Conservation (phyloP, 2,113 vertebrate species). For the Lota lota region DNA sequence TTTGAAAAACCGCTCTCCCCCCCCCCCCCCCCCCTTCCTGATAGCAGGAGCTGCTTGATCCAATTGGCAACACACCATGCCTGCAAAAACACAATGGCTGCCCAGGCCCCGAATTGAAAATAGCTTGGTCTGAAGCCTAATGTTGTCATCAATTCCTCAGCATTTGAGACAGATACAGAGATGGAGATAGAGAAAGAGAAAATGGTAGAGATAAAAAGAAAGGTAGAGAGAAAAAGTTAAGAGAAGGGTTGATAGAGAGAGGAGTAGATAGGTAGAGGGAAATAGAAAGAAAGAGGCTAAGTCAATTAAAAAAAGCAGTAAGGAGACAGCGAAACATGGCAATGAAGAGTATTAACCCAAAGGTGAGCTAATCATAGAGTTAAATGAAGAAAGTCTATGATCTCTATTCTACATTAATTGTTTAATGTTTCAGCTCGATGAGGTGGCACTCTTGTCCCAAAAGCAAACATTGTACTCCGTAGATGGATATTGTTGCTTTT, state of each 20-base stretch:
- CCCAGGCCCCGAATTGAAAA: neutral
- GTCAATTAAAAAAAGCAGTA: too few relatives aligned
- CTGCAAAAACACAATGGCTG: neutral
- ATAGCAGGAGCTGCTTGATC: neutral
- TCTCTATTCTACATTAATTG: neutral
- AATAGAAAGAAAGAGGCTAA: too few relatives aligned
- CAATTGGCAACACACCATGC: neutral
- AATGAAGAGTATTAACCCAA: neutral
- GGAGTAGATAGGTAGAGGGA: too few relatives aligned
- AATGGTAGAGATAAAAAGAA: too few relatives aligned
- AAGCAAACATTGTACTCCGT: too few relatives aligned
- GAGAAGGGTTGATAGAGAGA: too few relatives aligned
- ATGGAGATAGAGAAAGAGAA: too few relatives aligned
- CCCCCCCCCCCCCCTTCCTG: neutral
- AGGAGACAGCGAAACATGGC: neutral
- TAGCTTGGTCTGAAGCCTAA: neutral
- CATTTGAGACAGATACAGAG: neutral
- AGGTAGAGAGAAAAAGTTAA: too few relatives aligned
- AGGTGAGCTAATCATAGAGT: conserved; percentile 1
- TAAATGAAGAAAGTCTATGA: neutral
- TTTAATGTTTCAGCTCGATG: neutral
- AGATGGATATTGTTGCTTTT: too few relatives aligned
- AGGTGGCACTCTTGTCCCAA: neutral
- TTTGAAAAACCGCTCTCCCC: neutral
- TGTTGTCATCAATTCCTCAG: neutral